These are phyloP conservation scores for Blastobasis adustella DNA, from an alignment of 2,888 invertebrate species.

Conservation along the genomic window DNA sequence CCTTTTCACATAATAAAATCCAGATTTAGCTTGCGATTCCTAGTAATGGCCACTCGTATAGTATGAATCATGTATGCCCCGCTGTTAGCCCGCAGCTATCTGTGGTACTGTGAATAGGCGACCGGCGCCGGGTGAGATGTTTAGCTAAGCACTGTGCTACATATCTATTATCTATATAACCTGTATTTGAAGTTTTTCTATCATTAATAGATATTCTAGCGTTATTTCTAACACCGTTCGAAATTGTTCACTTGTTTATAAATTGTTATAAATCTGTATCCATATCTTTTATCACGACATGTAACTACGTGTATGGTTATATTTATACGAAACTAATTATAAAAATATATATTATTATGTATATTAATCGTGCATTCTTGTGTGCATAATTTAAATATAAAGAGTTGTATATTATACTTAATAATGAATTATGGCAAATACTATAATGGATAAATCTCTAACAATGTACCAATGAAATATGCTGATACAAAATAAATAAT, in stretches of 20 bases:
- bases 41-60: slow-evolving; percentile 49
- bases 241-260: slow-evolving; percentile 73
- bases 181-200: slow-evolving; percentile 64
- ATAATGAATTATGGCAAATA: slow-evolving; percentile 56
- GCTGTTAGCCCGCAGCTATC: slow-evolving; percentile 18
- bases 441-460: slow-evolving; percentile 62
- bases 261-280: slow-evolving; percentile 67
- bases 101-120: slow-evolving; percentile 34
- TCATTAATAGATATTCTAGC: slow-evolving; percentile 63
- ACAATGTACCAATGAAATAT: slow-evolving; percentile 73
- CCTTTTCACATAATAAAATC: slow-evolving; percentile 51
- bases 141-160: slow-evolving; percentile 67
- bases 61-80: slow-evolving; percentile 6
- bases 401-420: slow-evolving; percentile 66
- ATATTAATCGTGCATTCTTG: slow-evolving; percentile 65
- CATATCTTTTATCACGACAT: slow-evolving; percentile 67
- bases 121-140: slow-evolving; percentile 45
- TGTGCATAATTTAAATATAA: slow-evolving; percentile 65
- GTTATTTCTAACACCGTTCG: slow-evolving; percentile 66
- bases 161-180: slow-evolving; percentile 61
- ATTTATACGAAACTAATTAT: slow-evolving; percentile 59
- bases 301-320: slow-evolving; percentile 62
- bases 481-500: slow-evolving; percentile 70
- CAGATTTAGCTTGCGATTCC: slow-evolving; percentile 65
- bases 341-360: slow-evolving; percentile 56